Conservation (phyloP, 2,888 invertebrate genomes). For the Orthosia gothica region DNA sequence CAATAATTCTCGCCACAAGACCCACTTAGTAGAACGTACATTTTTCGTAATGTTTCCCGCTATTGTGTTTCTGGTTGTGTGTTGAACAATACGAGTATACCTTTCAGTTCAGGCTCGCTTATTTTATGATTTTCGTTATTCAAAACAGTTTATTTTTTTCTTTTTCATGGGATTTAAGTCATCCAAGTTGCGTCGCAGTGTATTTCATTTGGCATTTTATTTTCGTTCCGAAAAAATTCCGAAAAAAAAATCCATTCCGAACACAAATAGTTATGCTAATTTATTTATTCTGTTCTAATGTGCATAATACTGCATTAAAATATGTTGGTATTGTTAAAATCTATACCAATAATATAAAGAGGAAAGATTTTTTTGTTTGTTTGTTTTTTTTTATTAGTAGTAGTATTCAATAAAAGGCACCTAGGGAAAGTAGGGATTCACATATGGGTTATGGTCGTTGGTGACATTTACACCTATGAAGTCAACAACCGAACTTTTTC, state of each 20-base stretch:
- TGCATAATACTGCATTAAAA: too few species aligned
- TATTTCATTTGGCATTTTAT: constrained; percentile 4
- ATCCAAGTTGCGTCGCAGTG: background rate
- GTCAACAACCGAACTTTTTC: too few species aligned
- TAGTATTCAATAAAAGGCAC: too few species aligned
- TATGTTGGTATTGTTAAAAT: too few species aligned
- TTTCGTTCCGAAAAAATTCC: too few species aligned
- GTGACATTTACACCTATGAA: too few species aligned
- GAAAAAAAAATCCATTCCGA: background rate
- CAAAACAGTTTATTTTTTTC: constrained; percentile 20
- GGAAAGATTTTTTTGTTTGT: too few species aligned
- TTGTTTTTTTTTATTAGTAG: too few species aligned
- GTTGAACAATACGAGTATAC: constrained; percentile 54
- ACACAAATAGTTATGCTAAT: background rate
- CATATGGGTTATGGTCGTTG: too few species aligned
- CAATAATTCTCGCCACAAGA: constrained; percentile 51
- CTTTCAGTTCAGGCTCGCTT: constrained; percentile 36
- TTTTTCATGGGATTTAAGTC: constrained; percentile 19
- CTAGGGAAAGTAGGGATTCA: too few species aligned
- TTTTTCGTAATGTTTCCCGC: constrained; percentile 47
- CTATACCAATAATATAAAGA: too few species aligned
- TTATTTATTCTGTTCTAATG: background rate
- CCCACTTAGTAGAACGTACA: constrained; percentile 49
- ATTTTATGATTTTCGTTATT: constrained; percentile 43
- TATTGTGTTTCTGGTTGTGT: constrained; percentile 41